Conservation (phyloP, 2,888 invertebrate species). For the Pasiphila rectangulata region DNA sequence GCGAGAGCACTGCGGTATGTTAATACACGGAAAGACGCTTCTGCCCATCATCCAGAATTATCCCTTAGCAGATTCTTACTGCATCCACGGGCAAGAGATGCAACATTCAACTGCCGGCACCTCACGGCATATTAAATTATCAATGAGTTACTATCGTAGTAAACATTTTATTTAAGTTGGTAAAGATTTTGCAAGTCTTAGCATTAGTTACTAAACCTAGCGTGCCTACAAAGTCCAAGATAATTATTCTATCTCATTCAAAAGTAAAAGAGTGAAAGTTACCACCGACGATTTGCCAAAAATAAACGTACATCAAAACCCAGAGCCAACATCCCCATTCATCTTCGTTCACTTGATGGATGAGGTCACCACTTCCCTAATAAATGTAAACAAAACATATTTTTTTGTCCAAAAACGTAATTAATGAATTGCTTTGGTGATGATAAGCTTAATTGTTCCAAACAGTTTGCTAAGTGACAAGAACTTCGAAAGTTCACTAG, state of each 20-base stretch:
- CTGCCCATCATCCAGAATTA: too few relatives aligned
- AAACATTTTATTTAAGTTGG: too few relatives aligned
- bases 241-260: neutral
- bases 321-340: constrained; percentile 52
- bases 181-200: too few relatives aligned
- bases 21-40: too few relatives aligned
- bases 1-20: too few relatives aligned
- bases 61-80: too few relatives aligned
- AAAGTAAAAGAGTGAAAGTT: neutral
- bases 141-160: too few relatives aligned
- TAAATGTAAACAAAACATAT: constrained; percentile 78
- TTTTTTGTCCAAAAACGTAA: constrained; percentile 65
- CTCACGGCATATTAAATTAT: too few relatives aligned
- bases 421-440: constrained; percentile 60
- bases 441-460: constrained; percentile 72
- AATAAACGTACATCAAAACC: constrained; percentile 50
- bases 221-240: too few relatives aligned
- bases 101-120: too few relatives aligned
- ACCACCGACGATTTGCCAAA: constrained; percentile 31
- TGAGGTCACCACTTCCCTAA: constrained; percentile 70
- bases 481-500: neutral
- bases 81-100: too few relatives aligned
- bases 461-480: constrained; percentile 36
- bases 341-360: constrained; percentile 70
- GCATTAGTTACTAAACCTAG: neutral